Percentiles rank a stretch among this genome's conserved stretches.
Evolutionary conservation across 2,113 vertebrate genomes (phyloP).

Genomic region (Terrapene triunguis): DNA sequence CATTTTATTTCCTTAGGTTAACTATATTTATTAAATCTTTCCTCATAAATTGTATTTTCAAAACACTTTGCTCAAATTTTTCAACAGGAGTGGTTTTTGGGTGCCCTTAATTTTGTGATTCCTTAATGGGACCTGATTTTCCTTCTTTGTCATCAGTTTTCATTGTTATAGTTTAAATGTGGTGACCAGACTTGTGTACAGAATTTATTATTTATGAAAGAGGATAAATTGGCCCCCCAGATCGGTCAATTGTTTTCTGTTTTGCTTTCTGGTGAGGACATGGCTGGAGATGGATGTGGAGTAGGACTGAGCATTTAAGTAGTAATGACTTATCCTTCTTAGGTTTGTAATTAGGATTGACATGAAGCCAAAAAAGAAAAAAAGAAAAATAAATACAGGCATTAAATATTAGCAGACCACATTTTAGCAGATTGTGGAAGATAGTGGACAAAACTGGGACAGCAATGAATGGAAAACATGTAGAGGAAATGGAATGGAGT

Average conservation of each 20-base stretch:
- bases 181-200: not conserved
- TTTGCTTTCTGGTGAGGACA: not conserved
- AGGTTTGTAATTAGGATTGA: not conserved
- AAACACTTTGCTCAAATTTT: not conserved
- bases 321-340: not conserved
- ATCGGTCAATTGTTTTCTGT: not conserved
- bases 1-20: not conserved
- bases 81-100: too few relatives aligned
- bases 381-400: not conserved
- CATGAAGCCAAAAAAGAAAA: not conserved
- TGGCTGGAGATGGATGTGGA: not conserved
- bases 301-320: not conserved
- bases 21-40: not conserved
- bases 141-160: not conserved
- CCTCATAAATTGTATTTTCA: not conserved
- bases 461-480: not conserved
- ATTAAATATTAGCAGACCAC: not conserved
- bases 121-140: too few relatives aligned
- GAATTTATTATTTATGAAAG: not conserved
- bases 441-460: not conserved
- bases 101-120: too few relatives aligned
- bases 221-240: not conserved
- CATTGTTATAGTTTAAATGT: not conserved
- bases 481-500: not conserved
- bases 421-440: not conserved